phyloP scores from a whole-genome alignment of 2,888 invertebrate species.

The Meta bourneti region DNA sequence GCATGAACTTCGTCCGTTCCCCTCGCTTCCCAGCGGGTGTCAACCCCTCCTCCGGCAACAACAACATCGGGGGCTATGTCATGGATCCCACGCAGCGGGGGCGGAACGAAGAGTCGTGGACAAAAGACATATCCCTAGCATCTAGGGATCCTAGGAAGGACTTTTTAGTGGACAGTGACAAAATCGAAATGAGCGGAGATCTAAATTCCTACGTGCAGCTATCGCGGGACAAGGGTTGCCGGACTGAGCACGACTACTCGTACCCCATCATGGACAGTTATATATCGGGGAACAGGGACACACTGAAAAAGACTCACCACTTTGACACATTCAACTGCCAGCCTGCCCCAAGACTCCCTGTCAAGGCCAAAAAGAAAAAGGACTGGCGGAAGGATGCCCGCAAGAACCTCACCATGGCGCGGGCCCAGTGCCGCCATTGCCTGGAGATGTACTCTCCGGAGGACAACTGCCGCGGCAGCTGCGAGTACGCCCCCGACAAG shows the following conservation, averaged over 20 bases:
- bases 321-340: slow-evolving; percentile 67
- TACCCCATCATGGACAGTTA: slow-evolving; percentile 86
- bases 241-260: slow-evolving; percentile 90
- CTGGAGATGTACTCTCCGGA: slow-evolving; percentile 87
- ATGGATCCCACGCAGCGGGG: slow-evolving; percentile 40
- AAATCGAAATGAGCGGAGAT: slow-evolving; percentile 77
- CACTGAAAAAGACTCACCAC: slow-evolving; percentile 47
- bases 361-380: slow-evolving; percentile 78
- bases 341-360: slow-evolving; percentile 69
- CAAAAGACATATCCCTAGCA: slow-evolving; percentile 76
- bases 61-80: slow-evolving; percentile 50
- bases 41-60: slow-evolving; percentile 64
- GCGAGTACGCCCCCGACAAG: slow-evolving; percentile 89
- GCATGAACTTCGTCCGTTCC: slow-evolving; percentile 84
- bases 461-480: slow-evolving; percentile 90
- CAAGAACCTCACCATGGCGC: slow-evolving; percentile 76
- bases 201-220: slow-evolving; percentile 91
- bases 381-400: slow-evolving; percentile 77
- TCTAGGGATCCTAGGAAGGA: slow-evolving; percentile 53
- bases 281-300: slow-evolving; percentile 63
- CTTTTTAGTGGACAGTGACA: slow-evolving; percentile 74
- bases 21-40: slow-evolving; percentile 59
- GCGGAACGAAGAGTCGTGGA: slow-evolving; percentile 79
- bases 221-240: slow-evolving; percentile 81
- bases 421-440: slow-evolving; percentile 82